Evolutionary conservation across 2,888 invertebrate genomes (phyloP), one percentile per base, ranked within the genome.

Genomic region (Athetis lepigone): DNA sequence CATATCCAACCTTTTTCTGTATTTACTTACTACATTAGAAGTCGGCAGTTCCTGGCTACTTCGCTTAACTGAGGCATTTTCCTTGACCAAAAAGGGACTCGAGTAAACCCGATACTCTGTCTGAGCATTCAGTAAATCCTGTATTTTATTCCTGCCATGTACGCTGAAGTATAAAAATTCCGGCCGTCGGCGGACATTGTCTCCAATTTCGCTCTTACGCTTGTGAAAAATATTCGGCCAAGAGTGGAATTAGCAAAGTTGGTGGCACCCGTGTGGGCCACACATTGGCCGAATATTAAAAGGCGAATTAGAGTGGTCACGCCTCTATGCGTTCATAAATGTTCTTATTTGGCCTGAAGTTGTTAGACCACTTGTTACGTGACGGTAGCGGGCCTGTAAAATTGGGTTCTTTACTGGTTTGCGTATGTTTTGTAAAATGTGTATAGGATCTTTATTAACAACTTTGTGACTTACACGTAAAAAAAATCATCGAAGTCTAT

Each of bases 251-350:
- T 81, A 79, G 85, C 78, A 88, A 91, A 90, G 89, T 91, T 91
- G 75, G 80, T 77, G 80, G 77, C 85, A 84, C 81, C 83, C 83
- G 82, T 83, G 82, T 80, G 84, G 83, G 81, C 82, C 82, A 89
- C 86, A 90, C 90, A 90, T 88, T 85, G 88, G 68, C 82, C 87
- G 93, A 92, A 93, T 93, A 92, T 92, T 91, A 93, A 92, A 90
- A 90, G 88, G 85, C 84, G 84, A 90, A 91, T 92, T 92, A 90
- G 85, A 88, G 85, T 85, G 86, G 87, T 85, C 90, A 88, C 86
- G 87, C 81, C 77, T 83, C 86, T 77, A 87, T 86, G 84, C 83
- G 87, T 85, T 84, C 88, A 88, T 89, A 90, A 90, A 92, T 89
- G 90, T 85, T 86, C 89, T 86, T 89, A 90, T 90, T 89, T 88